Base-by-base conservation (phyloP, 2,797 vertebrate genomes). In the Carapus acus region DNA sequence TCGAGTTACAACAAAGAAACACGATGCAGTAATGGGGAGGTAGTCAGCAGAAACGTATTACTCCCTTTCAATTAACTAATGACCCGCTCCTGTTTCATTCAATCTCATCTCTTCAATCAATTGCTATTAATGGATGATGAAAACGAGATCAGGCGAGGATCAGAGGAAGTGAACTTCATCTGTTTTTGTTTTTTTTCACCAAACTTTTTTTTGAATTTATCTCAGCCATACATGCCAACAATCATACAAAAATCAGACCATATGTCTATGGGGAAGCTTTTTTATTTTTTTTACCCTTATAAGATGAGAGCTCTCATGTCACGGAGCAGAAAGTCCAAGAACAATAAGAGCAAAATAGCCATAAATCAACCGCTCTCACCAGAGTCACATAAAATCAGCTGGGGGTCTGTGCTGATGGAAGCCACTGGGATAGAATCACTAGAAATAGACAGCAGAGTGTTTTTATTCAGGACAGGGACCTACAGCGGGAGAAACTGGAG, bases 321-420 rank as follows among this genome's bases (percentile, higher is more conserved):
- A 49, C 16, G 24, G 7, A 39, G 47, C 8, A 18, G n/a, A 27
- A 36, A 20, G 52, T 23, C 29, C 31, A 54, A 50, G 43, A 49
- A 43, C 44, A 65, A 69, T 42, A 29, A 53, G 51, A 67, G 49
- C 52, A 66, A 62, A 67, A 61, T 43, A 56, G 33, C 41, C 45
- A 42, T 71, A 58, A 59, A 73, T 74, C 69, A 75, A 43, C 62
- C 40, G 59, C 47, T 70, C 71, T 62, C 48, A 12, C 11, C 56
- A 58, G 58, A 65, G 45, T 67, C 46, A 31, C 50, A 51, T 42
- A 58, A 57, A 60, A 64, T 71, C 65, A 74, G 33, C 53, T 37
- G 31, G 43, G 44, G 65, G 40, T 46, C 29, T 45, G 52, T 43
- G 43, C 19, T 54, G 43, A 52, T 54, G 40, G 41, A 41, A 55